Conservation (phyloP, 2,888 invertebrate species). For the Tetranychus truncatus region DNA sequence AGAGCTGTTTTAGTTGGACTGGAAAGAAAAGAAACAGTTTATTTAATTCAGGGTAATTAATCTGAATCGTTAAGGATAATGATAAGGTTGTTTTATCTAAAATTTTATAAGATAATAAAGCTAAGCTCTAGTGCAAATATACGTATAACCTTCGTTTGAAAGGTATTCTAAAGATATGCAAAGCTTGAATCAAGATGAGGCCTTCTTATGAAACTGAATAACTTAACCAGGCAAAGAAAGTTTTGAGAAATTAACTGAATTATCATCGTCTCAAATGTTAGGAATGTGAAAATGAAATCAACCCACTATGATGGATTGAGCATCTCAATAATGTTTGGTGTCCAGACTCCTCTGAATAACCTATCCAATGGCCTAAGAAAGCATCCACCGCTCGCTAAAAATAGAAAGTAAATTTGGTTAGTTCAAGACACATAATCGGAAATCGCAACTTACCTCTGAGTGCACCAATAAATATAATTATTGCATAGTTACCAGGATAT, state of each 20-base stretch:
- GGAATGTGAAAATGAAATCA: background rate
- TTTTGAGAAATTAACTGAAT: too few species aligned
- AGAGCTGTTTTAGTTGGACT: constrained; percentile 1
- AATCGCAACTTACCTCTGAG: background rate
- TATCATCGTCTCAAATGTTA: background rate
- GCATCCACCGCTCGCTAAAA: background rate
- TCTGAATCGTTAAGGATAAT: background rate
- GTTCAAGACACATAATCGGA: background rate
- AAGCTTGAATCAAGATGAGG: too few species aligned
- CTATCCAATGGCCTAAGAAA: background rate
- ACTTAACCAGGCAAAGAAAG: too few species aligned
- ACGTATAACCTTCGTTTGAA: too few species aligned
- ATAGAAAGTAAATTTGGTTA: background rate
- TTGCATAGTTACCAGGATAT: background rate
- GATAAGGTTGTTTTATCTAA: background rate
- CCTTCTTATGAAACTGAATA: too few species aligned
- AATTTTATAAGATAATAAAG: background rate
- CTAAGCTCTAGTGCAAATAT: too few species aligned
- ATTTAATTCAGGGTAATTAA: background rate
- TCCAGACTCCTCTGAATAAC: background rate
- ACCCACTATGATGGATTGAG: background rate
- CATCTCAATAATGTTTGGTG: background rate
- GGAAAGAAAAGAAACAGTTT: background rate
- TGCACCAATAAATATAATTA: background rate
- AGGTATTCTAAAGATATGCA: too few species aligned